Evolutionary conservation across 2,888 invertebrate species (phyloP).

Genomic region (Oscheius sp.): DNA sequence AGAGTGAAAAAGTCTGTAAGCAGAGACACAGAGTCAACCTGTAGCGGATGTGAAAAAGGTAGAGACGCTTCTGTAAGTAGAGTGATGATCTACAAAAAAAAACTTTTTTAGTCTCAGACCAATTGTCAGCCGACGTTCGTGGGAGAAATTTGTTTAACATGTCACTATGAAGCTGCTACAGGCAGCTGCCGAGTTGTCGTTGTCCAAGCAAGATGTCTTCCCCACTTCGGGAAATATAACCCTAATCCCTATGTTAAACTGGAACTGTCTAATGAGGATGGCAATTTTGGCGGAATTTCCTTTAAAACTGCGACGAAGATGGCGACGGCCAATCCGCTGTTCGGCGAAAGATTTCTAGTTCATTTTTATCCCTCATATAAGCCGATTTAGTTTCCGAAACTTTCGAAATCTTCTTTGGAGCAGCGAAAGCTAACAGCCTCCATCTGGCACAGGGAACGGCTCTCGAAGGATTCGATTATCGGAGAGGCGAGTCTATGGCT

Average conservation of each 20-base stretch:
- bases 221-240: conserved; percentile 26
- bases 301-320: conserved; percentile 14
- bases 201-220: conserved; percentile 20
- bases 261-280: not conserved
- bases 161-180: conserved; percentile 3
- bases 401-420: conserved; percentile 20
- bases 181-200: conserved; percentile 16
- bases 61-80: conserved; percentile 1
- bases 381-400: conserved; percentile 12
- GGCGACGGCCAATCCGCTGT: conserved; percentile 16
- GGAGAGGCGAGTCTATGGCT: conserved; percentile 24
- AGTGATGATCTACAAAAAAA: not conserved
- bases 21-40: conserved; percentile 22
- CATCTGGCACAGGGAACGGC: conserved; percentile 24
- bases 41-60: conserved; percentile 18
- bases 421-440: not conserved
- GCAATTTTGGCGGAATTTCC: not conserved
- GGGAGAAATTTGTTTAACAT: conserved; percentile 20
- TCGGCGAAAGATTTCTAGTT: conserved; percentile 22
- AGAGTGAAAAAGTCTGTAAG: conserved; percentile 18
- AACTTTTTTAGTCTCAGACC: conserved; percentile 28
- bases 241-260: conserved; percentile 29
- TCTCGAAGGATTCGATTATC: conserved; percentile 4
- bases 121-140: conserved; percentile 19
- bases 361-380: not conserved